phyloP scores from a whole-genome alignment of 23 tunicate genomes.

The Styela clava region DNA sequence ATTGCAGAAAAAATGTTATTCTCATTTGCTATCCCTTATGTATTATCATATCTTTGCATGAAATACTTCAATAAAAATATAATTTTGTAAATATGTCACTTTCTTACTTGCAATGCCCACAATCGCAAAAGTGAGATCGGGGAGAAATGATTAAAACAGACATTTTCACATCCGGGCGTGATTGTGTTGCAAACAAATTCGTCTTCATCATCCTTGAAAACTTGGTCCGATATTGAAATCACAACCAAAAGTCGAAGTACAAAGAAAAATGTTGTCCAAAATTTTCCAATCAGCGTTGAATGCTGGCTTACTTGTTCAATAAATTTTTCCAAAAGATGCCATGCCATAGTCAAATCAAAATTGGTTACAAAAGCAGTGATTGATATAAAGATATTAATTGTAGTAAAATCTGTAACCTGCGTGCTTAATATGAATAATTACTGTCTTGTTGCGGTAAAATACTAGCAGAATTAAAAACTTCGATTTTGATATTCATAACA shows the following conservation, averaged over 20 bases:
- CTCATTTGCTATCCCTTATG: too few relatives aligned
- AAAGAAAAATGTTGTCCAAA: conserved; percentile 42
- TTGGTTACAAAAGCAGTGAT: too few relatives aligned
- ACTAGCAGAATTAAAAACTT: too few relatives aligned
- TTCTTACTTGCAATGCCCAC: not conserved
- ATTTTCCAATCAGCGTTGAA: conserved; percentile 44
- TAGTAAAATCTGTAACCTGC: too few relatives aligned
- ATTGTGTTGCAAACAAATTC: conserved; percentile 21
- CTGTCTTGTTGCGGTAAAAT: too few relatives aligned
- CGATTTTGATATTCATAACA: too few relatives aligned
- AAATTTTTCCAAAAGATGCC: conserved; percentile 32
- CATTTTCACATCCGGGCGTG: conserved; percentile 13
- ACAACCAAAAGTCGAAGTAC: conserved; percentile 22
- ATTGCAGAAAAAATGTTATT: too few relatives aligned
- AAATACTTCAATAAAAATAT: too few relatives aligned
- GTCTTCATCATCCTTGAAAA: conserved; percentile 6
- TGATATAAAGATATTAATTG: too few relatives aligned
- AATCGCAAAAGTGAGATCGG: conserved; percentile 6
- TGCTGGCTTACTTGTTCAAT: conserved; percentile 38
- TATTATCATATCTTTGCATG: too few relatives aligned
- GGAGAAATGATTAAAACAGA: conserved; percentile 23
- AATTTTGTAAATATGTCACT: too few relatives aligned
- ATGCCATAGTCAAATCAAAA: conserved; percentile 33
- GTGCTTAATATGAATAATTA: too few relatives aligned
- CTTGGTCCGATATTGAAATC: conserved; percentile 32